A percentile compares a stretch with the other conserved stretches of the same genome.
These are phyloP conservation scores for Melikaiella ostensackeni DNA, from an alignment of 2,888 invertebrate genomes.

Conservation along the genomic window DNA sequence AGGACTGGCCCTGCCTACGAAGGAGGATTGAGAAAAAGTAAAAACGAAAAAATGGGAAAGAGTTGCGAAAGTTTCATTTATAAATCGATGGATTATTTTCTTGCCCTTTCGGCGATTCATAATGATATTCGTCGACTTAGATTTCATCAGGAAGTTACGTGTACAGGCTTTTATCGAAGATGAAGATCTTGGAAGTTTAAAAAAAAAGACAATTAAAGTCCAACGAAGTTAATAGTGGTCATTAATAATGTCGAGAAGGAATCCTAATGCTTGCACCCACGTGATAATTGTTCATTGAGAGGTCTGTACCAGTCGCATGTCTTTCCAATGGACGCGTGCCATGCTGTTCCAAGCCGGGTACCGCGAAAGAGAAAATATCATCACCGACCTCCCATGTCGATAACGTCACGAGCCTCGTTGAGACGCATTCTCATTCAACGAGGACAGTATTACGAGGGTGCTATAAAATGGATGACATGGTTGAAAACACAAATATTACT, in stretches of 20 bases:
- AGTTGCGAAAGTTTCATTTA: not conserved
- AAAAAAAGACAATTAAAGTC: not conserved
- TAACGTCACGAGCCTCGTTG: constrained; percentile 6
- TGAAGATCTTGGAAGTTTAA: not conserved
- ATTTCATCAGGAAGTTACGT: constrained; percentile 19
- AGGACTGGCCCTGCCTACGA: too few relatives aligned
- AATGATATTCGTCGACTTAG: not conserved
- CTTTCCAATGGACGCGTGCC: constrained; percentile 11
- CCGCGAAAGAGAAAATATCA: constrained; percentile 10
- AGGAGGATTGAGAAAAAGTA: not conserved
- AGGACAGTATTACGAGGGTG: constrained; percentile 19
- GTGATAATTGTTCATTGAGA: constrained; percentile 34
- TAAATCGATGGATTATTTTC: not conserved
- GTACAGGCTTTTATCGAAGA: not conserved
- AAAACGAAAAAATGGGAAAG: not conserved
- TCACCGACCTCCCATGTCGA: constrained; percentile 11
- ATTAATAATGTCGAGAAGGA: constrained; percentile 4
- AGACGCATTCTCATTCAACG: constrained; percentile 30
- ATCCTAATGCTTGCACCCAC: not conserved
- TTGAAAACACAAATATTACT: constrained; percentile 24
- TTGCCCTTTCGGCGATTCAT: not conserved
- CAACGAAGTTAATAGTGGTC: not conserved
- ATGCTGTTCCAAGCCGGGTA: not conserved
- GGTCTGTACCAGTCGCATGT: not conserved
- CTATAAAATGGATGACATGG: constrained; percentile 27